Conservation (phyloP, 2,797 vertebrate species). For the Onychomys leucogaster region DNA sequence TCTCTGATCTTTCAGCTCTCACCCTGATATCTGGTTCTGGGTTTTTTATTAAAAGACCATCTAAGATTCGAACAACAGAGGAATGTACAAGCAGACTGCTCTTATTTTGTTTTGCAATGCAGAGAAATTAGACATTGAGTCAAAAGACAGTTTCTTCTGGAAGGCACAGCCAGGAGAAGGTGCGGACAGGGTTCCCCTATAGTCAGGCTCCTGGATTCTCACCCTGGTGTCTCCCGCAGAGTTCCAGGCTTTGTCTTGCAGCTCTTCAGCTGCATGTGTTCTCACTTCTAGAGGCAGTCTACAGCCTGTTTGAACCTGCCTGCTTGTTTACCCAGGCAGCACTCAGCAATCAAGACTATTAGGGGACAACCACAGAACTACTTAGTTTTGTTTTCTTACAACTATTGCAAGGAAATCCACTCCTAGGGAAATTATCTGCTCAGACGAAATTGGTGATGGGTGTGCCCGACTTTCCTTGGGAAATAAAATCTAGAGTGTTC, state of each 20-base stretch:
- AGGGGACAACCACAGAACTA: neutral
- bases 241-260: neutral
- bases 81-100: neutral
- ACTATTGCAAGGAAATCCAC: neutral
- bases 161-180: neutral
- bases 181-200: neutral
- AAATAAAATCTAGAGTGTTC: conserved; percentile 16
- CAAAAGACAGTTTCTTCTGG: neutral
- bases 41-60: too few relatives aligned
- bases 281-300: conserved; percentile 15
- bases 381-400: neutral
- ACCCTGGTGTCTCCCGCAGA: neutral
- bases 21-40: too few relatives aligned
- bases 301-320: neutral
- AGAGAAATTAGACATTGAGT: neutral
- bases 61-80: too few relatives aligned
- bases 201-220: neutral
- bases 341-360: neutral
- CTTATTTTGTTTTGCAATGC: neutral
- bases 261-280: neutral
- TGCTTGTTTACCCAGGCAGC: neutral
- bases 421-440: neutral
- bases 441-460: neutral
- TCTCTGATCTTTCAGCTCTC: too few relatives aligned
- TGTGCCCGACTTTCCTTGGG: conserved; percentile 2